Evolutionary conservation across 2,113 vertebrate genomes (phyloP).

Genomic region (Rutilus rutilus): DNA sequence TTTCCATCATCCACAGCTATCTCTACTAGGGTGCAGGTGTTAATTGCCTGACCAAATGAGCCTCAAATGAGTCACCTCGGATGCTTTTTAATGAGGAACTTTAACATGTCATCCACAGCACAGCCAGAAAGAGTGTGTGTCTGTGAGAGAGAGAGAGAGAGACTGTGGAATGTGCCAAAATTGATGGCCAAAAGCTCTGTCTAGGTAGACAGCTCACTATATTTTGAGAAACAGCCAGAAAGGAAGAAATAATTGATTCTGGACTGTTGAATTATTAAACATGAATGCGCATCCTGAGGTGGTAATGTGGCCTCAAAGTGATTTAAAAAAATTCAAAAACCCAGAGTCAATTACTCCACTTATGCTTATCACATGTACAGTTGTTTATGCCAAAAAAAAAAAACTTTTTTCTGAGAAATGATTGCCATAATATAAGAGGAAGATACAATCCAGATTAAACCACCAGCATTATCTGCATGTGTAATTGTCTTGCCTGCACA

Average conservation of each 20-base stretch:
- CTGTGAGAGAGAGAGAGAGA: neutral
- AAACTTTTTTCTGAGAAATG: neutral
- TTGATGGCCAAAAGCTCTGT: neutral
- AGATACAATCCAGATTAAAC: neutral
- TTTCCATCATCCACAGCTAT: slow-evolving; percentile 23
- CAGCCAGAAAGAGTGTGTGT: neutral
- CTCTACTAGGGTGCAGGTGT: slow-evolving; percentile 40
- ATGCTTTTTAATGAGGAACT: slow-evolving; percentile 38
- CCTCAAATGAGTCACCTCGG: slow-evolving; percentile 46
- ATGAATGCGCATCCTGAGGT: neutral
- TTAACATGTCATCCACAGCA: slow-evolving; percentile 29
- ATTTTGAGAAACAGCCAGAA: slow-evolving; percentile 29
- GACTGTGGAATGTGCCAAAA: neutral
- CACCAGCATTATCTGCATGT: neutral
- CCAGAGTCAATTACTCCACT: neutral
- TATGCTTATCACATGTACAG: neutral
- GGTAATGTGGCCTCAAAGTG: neutral
- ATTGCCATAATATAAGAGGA: neutral
- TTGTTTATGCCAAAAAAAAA: neutral
- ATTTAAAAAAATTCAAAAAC: neutral
- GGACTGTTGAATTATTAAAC: slow-evolving; percentile 28
- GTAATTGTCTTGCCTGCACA: neutral
- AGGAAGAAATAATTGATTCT: slow-evolving; percentile 6
- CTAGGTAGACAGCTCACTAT: neutral
- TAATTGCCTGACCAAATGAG: slow-evolving; percentile 53